Percentiles rank a stretch among this genome's conserved stretches.
Conservation (phyloP, 1,140 invertebrate species). For the Lepidurus arcticus region DNA sequence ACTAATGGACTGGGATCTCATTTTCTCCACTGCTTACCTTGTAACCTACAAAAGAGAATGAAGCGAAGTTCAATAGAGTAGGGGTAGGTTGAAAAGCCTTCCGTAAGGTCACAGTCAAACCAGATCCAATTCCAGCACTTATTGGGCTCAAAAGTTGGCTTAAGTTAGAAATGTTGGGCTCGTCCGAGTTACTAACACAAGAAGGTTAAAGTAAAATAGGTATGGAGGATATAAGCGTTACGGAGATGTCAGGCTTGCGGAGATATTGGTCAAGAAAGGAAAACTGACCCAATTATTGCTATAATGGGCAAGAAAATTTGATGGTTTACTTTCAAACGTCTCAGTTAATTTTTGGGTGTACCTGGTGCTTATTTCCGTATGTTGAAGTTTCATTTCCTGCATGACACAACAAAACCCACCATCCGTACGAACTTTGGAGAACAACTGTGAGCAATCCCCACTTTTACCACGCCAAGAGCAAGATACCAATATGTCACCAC, state of each 20-base stretch:
- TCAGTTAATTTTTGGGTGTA: background rate
- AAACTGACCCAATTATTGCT: background rate
- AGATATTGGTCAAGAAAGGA: background rate
- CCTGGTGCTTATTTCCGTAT: background rate
- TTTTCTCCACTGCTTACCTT: background rate
- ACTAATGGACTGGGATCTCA: background rate
- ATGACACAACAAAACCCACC: constrained; percentile 44
- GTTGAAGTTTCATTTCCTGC: background rate
- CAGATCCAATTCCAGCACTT: background rate
- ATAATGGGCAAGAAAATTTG: background rate
- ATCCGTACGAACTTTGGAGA: constrained; percentile 50
- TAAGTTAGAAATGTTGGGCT: background rate
- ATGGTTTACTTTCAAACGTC: background rate
- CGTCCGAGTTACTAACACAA: background rate
- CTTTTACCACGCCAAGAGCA: constrained; percentile 60
- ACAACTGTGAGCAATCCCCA: constrained; percentile 53
- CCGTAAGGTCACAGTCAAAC: background rate
- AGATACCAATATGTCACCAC: constrained; percentile 36
- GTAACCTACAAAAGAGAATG: background rate
- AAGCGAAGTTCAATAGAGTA: background rate
- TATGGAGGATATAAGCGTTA: background rate
- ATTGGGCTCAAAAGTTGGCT: background rate
- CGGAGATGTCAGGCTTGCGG: background rate
- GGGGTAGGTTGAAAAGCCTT: background rate
- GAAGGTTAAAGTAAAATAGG: background rate